A percentile compares a stretch with the other conserved stretches of the same genome.
Evolutionary conservation across 2,113 vertebrate species (phyloP).

Genomic region (Platichthys stellatus): DNA sequence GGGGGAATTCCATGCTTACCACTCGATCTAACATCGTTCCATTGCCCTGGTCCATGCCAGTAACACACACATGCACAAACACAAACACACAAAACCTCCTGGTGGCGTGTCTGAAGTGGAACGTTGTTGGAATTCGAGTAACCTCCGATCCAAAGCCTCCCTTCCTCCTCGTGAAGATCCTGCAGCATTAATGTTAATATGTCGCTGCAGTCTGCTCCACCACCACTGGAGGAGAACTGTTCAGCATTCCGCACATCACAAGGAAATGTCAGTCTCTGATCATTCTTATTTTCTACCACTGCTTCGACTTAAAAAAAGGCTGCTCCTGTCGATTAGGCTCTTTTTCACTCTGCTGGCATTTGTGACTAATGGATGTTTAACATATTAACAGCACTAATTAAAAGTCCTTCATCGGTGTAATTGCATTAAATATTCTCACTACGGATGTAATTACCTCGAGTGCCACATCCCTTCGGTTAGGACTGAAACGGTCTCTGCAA

Average conservation of each 20-base stretch:
- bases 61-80: conserved; percentile 15
- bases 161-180: conserved; percentile 47
- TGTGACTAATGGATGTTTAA: not conserved
- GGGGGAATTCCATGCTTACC: conserved; percentile 54
- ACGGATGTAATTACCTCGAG: not conserved
- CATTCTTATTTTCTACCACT: not conserved
- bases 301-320: not conserved
- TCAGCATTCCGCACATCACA: conserved; percentile 22
- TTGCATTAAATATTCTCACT: not conserved
- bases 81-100: conserved; percentile 55
- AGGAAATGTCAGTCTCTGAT: not conserved
- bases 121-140: conserved; percentile 63
- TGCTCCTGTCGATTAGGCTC: not conserved
- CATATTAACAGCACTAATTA: not conserved
- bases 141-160: conserved; percentile 50
- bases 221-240: conserved; percentile 14
- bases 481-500: not conserved
- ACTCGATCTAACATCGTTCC: conserved; percentile 53
- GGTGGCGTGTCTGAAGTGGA: conserved; percentile 65
- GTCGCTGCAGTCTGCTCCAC: conserved; percentile 17
- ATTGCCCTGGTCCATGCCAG: conserved; percentile 47
- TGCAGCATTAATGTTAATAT: conserved; percentile 38
- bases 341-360: not conserved
- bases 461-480: not conserved
- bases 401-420: not conserved